Base-by-base conservation (phyloP, 1,140 invertebrate genomes). In the Holotrichia oblita region DNA sequence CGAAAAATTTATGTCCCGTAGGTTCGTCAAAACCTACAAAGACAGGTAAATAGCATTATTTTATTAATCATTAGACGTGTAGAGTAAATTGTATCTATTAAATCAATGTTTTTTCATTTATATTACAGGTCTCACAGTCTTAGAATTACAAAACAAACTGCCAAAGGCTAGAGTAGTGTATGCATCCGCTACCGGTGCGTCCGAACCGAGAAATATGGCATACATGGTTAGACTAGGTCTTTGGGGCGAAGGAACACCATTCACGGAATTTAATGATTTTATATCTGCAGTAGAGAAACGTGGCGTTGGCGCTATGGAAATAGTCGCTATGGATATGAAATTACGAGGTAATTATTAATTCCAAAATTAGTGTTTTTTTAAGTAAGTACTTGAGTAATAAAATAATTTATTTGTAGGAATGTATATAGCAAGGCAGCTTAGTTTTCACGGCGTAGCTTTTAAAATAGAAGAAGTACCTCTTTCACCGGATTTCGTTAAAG, bases 251-350 rank as follows among this genome's bases (percentile, higher is more conserved):
- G 98, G 98, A 0, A 99, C 98, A 0, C 94, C 98, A 3, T 99
- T 99, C 88, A 91, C 90, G 40, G 96, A 96, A 79, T 99, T 99
- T 84, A 93, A 89, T 82, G 97, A 99, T 85, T 99, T 99, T 83
- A 98, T 99, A 75, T 93, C 94, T 24, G 96, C 98, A 3, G 97
- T 99, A 4, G 98, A 99, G 87, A 97, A 97, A 87, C 91, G 97
- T 91, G 99, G 99, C 64, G 98, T 99, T 44, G 99, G 98, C 77
- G 98, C 98, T 80, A 99, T 99, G 99, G 99, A 99, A 89, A 95
- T 99, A 76, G 98, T 99, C 48, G 99, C 99, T 0, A 99, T 99
- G 98, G 99, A 99, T 87, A 99, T 99, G 98, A 99, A 99, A 87
- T 88, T 99, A 10, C 90, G 98, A 79, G 86, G 85, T 83, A 78